phyloP scores from a whole-genome alignment of 2,797 vertebrate species.

The Microctenopoma stevenorrisi region DNA sequence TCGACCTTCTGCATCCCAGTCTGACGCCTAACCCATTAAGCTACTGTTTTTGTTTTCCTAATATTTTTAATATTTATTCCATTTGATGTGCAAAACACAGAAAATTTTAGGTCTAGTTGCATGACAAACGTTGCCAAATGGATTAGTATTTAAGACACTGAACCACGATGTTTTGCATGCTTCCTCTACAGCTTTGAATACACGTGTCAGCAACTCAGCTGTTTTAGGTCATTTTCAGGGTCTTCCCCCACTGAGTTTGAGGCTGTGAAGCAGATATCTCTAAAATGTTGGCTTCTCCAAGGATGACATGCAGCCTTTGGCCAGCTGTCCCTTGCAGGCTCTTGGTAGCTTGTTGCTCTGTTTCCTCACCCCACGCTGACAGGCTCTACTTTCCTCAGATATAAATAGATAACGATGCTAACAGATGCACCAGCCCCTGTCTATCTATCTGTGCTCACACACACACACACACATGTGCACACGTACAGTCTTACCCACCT shows the following conservation, averaged over 20 bases:
- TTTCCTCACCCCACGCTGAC: conserved; percentile 63
- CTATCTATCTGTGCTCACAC: conserved; percentile 63
- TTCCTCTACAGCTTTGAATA: background rate
- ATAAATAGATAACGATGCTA: conserved; percentile 86
- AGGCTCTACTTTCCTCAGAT: conserved; percentile 82
- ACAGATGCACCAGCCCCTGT: conserved; percentile 83
- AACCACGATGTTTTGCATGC: background rate
- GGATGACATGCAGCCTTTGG: conserved; percentile 52
- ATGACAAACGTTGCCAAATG: background rate
- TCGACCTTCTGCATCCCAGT: too few species aligned
- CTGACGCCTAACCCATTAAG: too few species aligned
- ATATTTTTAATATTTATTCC: background rate
- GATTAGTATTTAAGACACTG: background rate
- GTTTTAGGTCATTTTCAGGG: conserved; percentile 28
- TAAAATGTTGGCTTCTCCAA: conserved; percentile 30
- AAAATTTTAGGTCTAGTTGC: background rate
- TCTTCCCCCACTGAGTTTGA: background rate
- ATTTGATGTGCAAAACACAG: background rate
- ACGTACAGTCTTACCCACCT: conserved; percentile 35
- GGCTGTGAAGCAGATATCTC: conserved; percentile 15
- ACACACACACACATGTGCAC: conserved; percentile 29
- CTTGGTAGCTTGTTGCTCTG: conserved; percentile 68
- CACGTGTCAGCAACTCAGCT: conserved; percentile 16
- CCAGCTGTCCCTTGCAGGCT: conserved; percentile 75
- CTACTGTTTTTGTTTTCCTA: too few species aligned